Base-by-base conservation (phyloP, 2,888 invertebrate species). In the Cynaeus angustus region DNA sequence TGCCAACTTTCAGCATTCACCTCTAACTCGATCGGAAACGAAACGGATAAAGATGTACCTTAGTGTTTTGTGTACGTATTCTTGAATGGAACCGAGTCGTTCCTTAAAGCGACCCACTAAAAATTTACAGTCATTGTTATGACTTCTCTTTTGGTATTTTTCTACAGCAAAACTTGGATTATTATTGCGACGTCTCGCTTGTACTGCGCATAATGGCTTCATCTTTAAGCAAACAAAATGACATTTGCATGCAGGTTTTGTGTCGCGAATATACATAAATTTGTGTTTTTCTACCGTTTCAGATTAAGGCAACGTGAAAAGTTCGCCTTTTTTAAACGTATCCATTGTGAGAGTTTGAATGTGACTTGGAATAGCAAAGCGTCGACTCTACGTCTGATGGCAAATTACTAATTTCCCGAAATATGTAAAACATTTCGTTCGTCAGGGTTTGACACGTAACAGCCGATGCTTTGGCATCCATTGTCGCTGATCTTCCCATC, bases 401-500 rank as follows among this genome's bases (percentile, higher is more conserved):
- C 21, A 21, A 21, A 21, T 37, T 37, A 14, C 46, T 46, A 46
- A 46, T 46, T 46, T 16, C 9, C 50, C 10, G 50, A 46, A 50
- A 50, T 53, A 53, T 53, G 53, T 33, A 53, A 53, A 53, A 30
- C 53, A 53, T 14, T 43, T 13, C 26, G 33, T 21, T 4, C 21
- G 21, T 21, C 21, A 21, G 21, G 21, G 2, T 21, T 21, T 21
- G 21, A 52, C 13, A 9, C n/a, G 13, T 8, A 52, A 12, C 33
- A 33, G 33, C 30, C 38, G 55, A 50, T 50, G 16, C 46, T 46
- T 13, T 16, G 46, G 12, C 28, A 50, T 21, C 21, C 48, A 50
- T 50, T 28, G 48, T 26, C 48, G 48, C 16, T 28, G 48, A 50
- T 58, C 56, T 43, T 58, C 16, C 12, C 45, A 82, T 83, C 83